Base-by-base conservation (phyloP, 1,140 invertebrate species). In the Cotesia chilonis region DNA sequence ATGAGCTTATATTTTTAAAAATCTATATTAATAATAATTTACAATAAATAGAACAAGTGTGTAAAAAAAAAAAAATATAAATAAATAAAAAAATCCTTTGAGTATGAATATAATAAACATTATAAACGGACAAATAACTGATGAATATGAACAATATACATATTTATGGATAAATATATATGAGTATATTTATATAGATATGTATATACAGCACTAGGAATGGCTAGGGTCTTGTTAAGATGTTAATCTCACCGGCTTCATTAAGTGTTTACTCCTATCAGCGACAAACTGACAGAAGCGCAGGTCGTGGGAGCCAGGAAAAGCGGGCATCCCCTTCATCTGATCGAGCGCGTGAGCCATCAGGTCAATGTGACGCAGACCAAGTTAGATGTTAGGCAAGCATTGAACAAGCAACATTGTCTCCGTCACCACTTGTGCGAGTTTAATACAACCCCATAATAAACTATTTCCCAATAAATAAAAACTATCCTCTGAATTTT, bases 301-400 rank as follows among this genome's bases (percentile, higher is more conserved):
- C 83, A 95, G 93, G 90, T 97, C 95, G 88, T 95, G 93, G 89
- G 94, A 95, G 87, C 96, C 96, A 85, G 95, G 95, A 89, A 96
- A 96, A 92, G 94, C 94, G 76, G 86, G 86, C 84, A 96, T 90
- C 87, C 95, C 94, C 90, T 97, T 97, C 89, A 96, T 94, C 95
- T 97, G 92, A 88, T 87, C 83, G 82, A 87, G 83, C 84, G 84
- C 85, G 81, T 82, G 82, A 87, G 82, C 84, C 85, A 83, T 83
- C 85, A 87, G 84, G 77, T 85, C 81, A 85, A 81, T 86, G 60
- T 71, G 60, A 73, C 85, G 83, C 81, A 82, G 81, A 86, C 79
- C 83, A 82, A 85, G 81, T 85, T 85, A 86, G 84, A 84, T 80
- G 84, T 84, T 85, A 85, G 85, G 85, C 82, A 87, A 86, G 85